These are phyloP conservation scores for Drepanosiphum platanoidis DNA, from an alignment of 2,888 invertebrate genomes.

Conservation along the genomic window DNA sequence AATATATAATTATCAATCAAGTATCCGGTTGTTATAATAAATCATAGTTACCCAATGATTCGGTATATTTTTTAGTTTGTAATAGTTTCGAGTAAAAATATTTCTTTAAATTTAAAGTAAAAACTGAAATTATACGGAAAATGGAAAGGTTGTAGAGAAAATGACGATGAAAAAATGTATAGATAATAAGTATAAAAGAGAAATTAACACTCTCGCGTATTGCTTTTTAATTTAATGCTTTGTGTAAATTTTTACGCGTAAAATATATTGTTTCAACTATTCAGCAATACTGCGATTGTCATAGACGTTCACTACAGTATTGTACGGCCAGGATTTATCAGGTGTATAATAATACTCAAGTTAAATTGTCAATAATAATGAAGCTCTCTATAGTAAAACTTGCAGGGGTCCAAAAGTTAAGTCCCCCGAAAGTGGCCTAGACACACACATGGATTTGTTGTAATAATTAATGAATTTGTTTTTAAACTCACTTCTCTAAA, in stretches of 20 bases:
- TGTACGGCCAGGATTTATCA: background rate
- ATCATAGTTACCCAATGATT: too few species aligned
- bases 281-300: background rate
- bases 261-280: background rate
- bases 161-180: background rate
- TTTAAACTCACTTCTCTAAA: slow-evolving; percentile 80
- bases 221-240: background rate
- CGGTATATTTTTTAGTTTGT: slow-evolving; percentile 7
- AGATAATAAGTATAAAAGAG: slow-evolving; percentile 1
- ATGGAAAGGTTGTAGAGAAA: slow-evolving; percentile 1
- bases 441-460: background rate
- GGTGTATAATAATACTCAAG: background rate
- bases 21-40: too few species aligned
- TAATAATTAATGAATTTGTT: background rate
- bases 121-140: background rate
- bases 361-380: background rate
- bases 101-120: slow-evolving; percentile 5
- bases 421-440: background rate
- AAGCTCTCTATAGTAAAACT: background rate
- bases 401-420: background rate
- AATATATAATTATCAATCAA: too few species aligned
- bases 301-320: background rate
- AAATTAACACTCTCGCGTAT: background rate
- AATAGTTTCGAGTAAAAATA: too few species aligned
- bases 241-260: background rate